Base-by-base conservation (phyloP, 2,797 vertebrate genomes). In the Tragopan temminckii region DNA sequence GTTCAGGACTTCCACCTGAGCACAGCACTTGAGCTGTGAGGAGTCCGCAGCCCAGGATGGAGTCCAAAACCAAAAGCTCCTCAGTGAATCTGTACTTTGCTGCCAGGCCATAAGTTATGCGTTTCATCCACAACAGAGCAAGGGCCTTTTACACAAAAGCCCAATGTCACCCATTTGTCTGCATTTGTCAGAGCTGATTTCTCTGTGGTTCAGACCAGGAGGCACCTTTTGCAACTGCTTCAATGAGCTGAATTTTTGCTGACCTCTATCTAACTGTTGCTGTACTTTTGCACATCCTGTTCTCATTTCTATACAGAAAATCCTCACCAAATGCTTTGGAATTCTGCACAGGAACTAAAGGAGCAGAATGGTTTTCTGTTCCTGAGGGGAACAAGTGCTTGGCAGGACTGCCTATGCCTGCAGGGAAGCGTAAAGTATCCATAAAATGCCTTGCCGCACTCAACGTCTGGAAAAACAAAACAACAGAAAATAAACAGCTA, bases 361-460 rank as follows among this genome's bases (percentile, higher is more conserved):
- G n/a, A 85, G 57, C 75, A 81, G 70, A 89, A 48, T 11, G 2
- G 43, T 24, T 96, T 82, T 88, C 61, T 91, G 75, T 59, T 85
- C n/a, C 62, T 66, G 70, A 55, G 29, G 48, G 88, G 64, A 86
- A 77, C 0, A 0, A 59, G 40, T 42, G 35, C 58, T 87, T 94
- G 75, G 75, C 78, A 91, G 84, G 53, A 81, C 43, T 45, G 85
- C 42, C 55, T 40, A 36, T 80, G 27, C 52, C 74, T 89, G 27
- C 53, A 43, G 19, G 57, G 31, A 62, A 59, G 80, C 40, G 53
- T 50, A 55, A 77, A 87, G 52, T 68, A 25, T 21, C 48, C 80
- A 86, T 77, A 76, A 88, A 80, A 82, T 80, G 38, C 43, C 90
- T 66, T 79, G 38, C 87, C 66, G 45, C 57, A 35, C 17, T 71